Evolutionary conservation across 1,140 invertebrate genomes (phyloP).

Genomic region (Reticulitermes speratus): DNA sequence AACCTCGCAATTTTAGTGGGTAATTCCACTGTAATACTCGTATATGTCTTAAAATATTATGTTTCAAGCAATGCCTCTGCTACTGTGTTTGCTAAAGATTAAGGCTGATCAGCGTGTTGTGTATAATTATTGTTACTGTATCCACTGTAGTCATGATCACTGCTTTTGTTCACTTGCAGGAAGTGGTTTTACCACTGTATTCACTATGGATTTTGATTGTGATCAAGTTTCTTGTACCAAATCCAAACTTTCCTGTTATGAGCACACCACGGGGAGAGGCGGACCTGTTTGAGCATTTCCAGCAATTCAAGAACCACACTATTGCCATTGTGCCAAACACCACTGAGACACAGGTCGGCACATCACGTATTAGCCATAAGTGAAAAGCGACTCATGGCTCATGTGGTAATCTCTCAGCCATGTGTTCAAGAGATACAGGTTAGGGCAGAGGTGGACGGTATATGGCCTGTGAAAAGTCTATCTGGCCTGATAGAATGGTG

Average conservation of each 20-base stretch:
- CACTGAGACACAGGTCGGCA: slow-evolving; percentile 62
- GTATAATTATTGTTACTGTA: slow-evolving; percentile 65
- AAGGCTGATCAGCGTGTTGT: slow-evolving; percentile 65
- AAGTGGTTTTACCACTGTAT: slow-evolving; percentile 70
- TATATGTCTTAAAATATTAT: too few relatives aligned
- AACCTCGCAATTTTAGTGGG: too few relatives aligned
- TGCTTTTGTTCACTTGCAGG: slow-evolving; percentile 53
- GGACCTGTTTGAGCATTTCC: slow-evolving; percentile 60
- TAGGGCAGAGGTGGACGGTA: background rate
- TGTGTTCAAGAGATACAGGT: background rate
- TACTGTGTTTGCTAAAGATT: slow-evolving; percentile 29
- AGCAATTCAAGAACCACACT: slow-evolving; percentile 59
- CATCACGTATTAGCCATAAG: background rate
- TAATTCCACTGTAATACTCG: too few relatives aligned
- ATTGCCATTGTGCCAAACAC: slow-evolving; percentile 67
- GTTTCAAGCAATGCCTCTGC: too few relatives aligned
- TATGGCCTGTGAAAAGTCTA: slow-evolving; percentile 20
- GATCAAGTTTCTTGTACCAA: slow-evolving; percentile 68
- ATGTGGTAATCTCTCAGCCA: too few relatives aligned
- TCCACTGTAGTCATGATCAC: slow-evolving; percentile 36
- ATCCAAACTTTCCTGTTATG: slow-evolving; percentile 71
- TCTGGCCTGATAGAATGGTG: slow-evolving; percentile 26
- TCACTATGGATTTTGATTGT: slow-evolving; percentile 69
- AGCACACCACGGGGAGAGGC: slow-evolving; percentile 57
- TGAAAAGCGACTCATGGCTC: background rate